phyloP scores from a whole-genome alignment of 2,113 vertebrate species.

The Probosciger aterrimus region DNA sequence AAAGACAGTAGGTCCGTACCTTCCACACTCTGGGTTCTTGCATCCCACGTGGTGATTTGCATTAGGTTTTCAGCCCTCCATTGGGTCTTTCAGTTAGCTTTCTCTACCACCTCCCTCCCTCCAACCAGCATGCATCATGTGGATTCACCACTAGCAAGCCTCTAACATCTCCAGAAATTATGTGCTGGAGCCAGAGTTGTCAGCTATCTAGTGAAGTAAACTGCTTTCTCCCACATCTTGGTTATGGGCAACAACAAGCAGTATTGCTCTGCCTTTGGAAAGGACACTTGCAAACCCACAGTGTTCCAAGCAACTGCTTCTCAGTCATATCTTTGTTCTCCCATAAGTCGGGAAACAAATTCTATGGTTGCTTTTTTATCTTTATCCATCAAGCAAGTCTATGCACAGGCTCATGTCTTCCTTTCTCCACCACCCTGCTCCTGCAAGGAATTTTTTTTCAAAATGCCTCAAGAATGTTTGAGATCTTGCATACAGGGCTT shows the following conservation, averaged over 20 bases:
- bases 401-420: neutral
- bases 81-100: neutral
- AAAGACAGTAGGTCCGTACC: neutral
- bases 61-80: neutral
- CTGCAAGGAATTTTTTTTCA: neutral
- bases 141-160: neutral
- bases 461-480: neutral
- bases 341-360: neutral
- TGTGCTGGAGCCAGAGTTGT: neutral
- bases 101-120: neutral
- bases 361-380: neutral
- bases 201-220: neutral
- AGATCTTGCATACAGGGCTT: neutral
- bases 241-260: neutral
- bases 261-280: neutral
- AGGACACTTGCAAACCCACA: neutral
- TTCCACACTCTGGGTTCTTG: fast-evolving
- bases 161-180: neutral
- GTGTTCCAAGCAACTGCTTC: neutral
- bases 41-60: neutral
- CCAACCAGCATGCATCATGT: neutral
- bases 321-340: neutral
- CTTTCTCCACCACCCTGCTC: neutral
- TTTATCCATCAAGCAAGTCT: neutral
- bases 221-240: neutral